A percentile compares a stretch with the other conserved stretches of the same genome.
Evolutionary conservation across 2,888 invertebrate genomes (phyloP).

Genomic region (Zonitis immaculata): DNA sequence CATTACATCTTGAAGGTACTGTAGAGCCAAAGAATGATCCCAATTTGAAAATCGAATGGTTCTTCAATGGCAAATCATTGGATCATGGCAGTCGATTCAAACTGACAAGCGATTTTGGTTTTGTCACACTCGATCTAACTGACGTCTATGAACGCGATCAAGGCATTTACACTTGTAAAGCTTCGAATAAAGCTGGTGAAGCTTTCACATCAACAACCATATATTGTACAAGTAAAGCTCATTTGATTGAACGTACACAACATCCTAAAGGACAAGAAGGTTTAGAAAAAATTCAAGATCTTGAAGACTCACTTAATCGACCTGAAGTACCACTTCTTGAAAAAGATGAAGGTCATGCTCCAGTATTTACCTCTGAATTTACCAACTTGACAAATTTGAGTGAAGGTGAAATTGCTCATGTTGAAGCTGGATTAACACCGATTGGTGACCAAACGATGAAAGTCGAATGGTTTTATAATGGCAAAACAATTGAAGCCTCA

Average conservation of each 20-base stretch:
- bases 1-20: conserved; percentile 88
- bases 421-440: conserved; percentile 93
- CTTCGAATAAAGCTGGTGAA: conserved; percentile 82
- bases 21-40: conserved; percentile 94
- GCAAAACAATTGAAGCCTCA: conserved; percentile 79
- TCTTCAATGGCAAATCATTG: conserved; percentile 83
- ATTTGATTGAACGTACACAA: conserved; percentile 81
- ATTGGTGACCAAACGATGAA: conserved; percentile 91
- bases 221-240: conserved; percentile 75
- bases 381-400: conserved; percentile 75
- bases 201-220: conserved; percentile 89
- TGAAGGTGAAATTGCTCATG: conserved; percentile 96
- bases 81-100: conserved; percentile 88
- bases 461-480: conserved; percentile 96
- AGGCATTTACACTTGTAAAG: conserved; percentile 90
- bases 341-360: conserved; percentile 76
- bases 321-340: conserved; percentile 65
- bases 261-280: conserved; percentile 95
- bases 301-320: conserved; percentile 78
- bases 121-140: conserved; percentile 87
- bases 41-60: conserved; percentile 88
- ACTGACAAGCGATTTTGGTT: conserved; percentile 93
- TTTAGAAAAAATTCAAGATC: conserved; percentile 82
- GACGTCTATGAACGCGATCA: conserved; percentile 92
- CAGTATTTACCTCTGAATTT: conserved; percentile 84